A percentile compares a stretch with the other conserved stretches of the same genome.
These are phyloP conservation scores for Leucosticte australis DNA, from an alignment of 2,113 vertebrate genomes.

Conservation along the genomic window DNA sequence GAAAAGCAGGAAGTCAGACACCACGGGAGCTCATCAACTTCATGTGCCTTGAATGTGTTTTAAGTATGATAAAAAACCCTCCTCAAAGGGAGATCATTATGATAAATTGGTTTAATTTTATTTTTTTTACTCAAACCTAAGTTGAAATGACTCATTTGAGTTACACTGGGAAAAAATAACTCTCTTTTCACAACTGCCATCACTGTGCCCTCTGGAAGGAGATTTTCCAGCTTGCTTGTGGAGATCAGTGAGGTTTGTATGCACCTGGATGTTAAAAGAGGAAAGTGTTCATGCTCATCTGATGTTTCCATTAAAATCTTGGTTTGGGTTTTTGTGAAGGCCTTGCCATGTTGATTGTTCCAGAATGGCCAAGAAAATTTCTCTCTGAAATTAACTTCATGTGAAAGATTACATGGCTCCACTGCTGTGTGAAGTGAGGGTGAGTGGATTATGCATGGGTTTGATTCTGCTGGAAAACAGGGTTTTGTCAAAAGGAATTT, in stretches of 20 bases:
- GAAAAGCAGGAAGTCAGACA: not conserved
- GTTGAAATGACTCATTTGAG: not conserved
- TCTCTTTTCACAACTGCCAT: not conserved
- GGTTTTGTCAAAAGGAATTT: not conserved
- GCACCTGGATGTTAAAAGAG: not conserved
- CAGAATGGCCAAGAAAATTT: not conserved
- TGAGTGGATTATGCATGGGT: rapidly evolving
- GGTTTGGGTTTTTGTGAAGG: not conserved
- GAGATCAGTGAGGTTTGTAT: not conserved
- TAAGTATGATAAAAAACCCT: not conserved
- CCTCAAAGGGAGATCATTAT: not conserved
- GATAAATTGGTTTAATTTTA: not conserved
- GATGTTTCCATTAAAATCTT: not conserved
- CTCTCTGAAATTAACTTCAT: not conserved
- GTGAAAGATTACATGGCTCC: not conserved
- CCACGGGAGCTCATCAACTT: not conserved
- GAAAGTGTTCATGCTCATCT: not conserved
- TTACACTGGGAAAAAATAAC: not conserved
- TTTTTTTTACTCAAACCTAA: not conserved
- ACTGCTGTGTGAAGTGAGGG: not conserved
- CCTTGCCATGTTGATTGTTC: not conserved
- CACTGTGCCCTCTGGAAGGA: not conserved
- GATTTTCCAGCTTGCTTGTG: not conserved
- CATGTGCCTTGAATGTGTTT: not conserved
- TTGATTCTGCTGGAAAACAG: not conserved